Evolutionary conservation across 2,888 invertebrate genomes (phyloP), one percentile per base, ranked within the genome.

Genomic region (Cosmia trapezina): DNA sequence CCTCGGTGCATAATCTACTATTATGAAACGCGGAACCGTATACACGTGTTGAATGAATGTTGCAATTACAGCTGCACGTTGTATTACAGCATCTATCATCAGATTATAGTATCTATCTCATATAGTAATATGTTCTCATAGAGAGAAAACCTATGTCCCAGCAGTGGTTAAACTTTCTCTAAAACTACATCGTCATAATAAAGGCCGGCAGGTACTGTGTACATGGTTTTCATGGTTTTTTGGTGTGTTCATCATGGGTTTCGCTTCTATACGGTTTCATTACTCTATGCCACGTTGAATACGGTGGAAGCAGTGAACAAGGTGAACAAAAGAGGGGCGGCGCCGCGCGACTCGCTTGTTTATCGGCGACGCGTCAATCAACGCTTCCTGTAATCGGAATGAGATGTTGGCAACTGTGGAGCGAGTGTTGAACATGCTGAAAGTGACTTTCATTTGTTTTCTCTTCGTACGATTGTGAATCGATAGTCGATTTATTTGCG

Each of bases 311-410:
- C 80, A 5, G 57, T 22, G 85, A 76, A 76, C 73, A 72, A 66
- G 64, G 74, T 62, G 81, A 78, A 84, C 85, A 86, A 86, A 79
- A 60, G 77, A 80, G 85, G 83, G 85, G 87, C 91, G 89, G 81
- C 90, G 91, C 91, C 90, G 91, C 87, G 90, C 87, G 89, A 83
- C 88, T 79, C 37, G 88, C 89, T 91, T 92, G 89, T 92, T 91
- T 93, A 92, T 90, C 91, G 89, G 87, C 85, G 88, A 84, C 89
- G 69, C 88, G 92, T 92, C 93, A 92, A 89, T 93, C 92, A 92
- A 85, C 81, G 88, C 85, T 91, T 93, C 92, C 93, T 88, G 83
- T 85, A 75, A 85, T 83, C 75, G 78, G 69, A 69, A 70, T 76
- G 75, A 74, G 76, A 51, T 61, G 68, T 68, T 59, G 70, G 66